A percentile compares a stretch with the other conserved stretches of the same genome.
Conservation (phyloP, 2,888 invertebrate genomes). For the Aquatica leii region DNA sequence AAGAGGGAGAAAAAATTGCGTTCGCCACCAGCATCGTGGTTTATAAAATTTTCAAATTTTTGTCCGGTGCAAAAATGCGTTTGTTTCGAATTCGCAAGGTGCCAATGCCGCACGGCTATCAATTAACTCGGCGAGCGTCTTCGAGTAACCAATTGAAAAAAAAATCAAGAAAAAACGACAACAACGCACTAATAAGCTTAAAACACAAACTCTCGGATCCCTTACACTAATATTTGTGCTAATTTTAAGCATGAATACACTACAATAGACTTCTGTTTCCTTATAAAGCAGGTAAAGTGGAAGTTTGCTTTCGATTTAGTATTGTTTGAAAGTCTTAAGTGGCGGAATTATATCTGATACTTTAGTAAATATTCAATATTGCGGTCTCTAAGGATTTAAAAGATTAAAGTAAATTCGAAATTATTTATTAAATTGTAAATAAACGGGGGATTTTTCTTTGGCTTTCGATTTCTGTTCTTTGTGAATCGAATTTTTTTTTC, state of each 20-base stretch:
- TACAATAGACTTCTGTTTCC: constrained; percentile 32
- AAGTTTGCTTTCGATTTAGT: constrained; percentile 39
- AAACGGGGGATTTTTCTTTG: not conserved
- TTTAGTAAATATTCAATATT: constrained; percentile 40
- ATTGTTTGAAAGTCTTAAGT: constrained; percentile 41
- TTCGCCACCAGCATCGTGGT: constrained; percentile 13
- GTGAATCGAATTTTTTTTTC: not conserved
- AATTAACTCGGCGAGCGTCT: too few relatives aligned
- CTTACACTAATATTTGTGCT: constrained; percentile 36
- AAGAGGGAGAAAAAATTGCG: too few relatives aligned
- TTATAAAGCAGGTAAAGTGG: constrained; percentile 31
- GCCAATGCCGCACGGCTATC: too few relatives aligned
- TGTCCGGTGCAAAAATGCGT: constrained; percentile 15
- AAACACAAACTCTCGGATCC: constrained; percentile 33
- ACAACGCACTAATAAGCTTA: constrained; percentile 30
- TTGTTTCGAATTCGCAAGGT: too few relatives aligned
- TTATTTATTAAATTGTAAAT: constrained; percentile 26
- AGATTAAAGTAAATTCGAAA: constrained; percentile 26
- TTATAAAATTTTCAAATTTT: constrained; percentile 33
- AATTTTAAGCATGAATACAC: constrained; percentile 36
- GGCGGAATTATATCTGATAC: constrained; percentile 39
- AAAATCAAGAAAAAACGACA: not conserved
- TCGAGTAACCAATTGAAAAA: not conserved
- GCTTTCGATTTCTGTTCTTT: not conserved
- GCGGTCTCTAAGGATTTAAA: constrained; percentile 35